Evolutionary conservation across 2,888 invertebrate species (phyloP).

Genomic region (Physocephala rufipes): DNA sequence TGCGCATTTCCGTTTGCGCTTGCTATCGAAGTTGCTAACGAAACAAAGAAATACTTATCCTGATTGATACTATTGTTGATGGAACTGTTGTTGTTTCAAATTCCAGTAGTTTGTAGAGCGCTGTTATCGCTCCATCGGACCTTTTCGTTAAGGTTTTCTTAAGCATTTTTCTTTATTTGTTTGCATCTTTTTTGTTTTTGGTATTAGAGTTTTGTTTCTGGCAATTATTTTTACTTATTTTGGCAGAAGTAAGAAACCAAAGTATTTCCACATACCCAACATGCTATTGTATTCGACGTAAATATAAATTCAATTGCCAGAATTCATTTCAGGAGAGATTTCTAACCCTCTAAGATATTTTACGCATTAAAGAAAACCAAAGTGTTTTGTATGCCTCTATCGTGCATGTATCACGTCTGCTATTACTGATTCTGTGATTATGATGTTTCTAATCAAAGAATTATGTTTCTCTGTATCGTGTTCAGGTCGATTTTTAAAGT

Average conservation of each 20-base stretch:
- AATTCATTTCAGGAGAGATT: too few relatives aligned
- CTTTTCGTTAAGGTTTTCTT: neutral
- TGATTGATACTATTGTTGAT: neutral
- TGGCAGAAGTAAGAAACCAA: slow-evolving; percentile 26
- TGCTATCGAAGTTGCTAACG: neutral
- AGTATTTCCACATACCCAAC: neutral
- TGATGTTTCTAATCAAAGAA: too few relatives aligned
- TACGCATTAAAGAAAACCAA: too few relatives aligned
- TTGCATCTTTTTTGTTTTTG: neutral
- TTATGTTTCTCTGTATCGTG: too few relatives aligned
- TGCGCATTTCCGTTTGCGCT: slow-evolving; percentile 29
- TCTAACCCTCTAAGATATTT: too few relatives aligned
- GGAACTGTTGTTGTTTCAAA: neutral
- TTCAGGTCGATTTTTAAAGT: too few relatives aligned
- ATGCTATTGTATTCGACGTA: too few relatives aligned
- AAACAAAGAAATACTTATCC: neutral
- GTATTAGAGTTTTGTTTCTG: neutral
- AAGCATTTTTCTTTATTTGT: neutral
- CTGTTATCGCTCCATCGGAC: neutral
- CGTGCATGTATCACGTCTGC: too few relatives aligned
- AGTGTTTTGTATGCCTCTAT: too few relatives aligned
- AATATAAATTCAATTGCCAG: too few relatives aligned
- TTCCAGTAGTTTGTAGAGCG: neutral
- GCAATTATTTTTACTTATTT: slow-evolving; percentile 36
- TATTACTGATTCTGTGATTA: too few relatives aligned